Base-by-base conservation (phyloP, 2,888 invertebrate species). In the Seira ritae region DNA sequence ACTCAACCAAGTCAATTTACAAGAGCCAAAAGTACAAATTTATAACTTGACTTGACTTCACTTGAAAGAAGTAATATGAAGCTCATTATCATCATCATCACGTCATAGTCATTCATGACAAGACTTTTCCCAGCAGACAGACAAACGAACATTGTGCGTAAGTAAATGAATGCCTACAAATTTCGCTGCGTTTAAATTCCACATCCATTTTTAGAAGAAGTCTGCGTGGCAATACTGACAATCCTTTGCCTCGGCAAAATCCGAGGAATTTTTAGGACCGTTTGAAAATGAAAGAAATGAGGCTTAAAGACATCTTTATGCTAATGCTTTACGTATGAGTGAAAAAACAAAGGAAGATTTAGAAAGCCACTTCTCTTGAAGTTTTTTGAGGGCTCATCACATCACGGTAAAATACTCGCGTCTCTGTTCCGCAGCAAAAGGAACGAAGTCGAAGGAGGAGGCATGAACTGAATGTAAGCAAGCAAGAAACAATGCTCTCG, bases 281-380 rank as follows among this genome's bases (percentile, higher is more conserved):
- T n/a, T n/a, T n/a, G n/a, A n/a, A n/a, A n/a, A n/a, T n/a, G 65
- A 37, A 69, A 37, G 55, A 69, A 69, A 60, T 37, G 46, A 55
- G 24, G 55, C 55, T 55, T 55, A 76, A 55, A 67, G 75, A 81
- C 24, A 42, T 75, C 75, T 74, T 80, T 81, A 75, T 81, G 81
- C 66, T 55, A 65, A 71, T 70, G 62, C 65, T 70, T 81, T 69
- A 75, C 81, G 75, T 66, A 65, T 55, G 23, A 71, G 10, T 20
- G 60, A 62, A 81, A 75, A 62, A 74, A 75, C 62, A 69, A 46
- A 60, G 42, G 74, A 69, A 69, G 69, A 2, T 31, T 31, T 8
- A 2, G 2, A 31, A n/a, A n/a, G n/a, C 31, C 31, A 31, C 31
- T 31, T 8, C 31, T 8, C 31, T n/a, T n/a, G n/a, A n/a, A n/a